Evolutionary conservation across 2,888 invertebrate species (phyloP).

Genomic region (Pammene fasciana): DNA sequence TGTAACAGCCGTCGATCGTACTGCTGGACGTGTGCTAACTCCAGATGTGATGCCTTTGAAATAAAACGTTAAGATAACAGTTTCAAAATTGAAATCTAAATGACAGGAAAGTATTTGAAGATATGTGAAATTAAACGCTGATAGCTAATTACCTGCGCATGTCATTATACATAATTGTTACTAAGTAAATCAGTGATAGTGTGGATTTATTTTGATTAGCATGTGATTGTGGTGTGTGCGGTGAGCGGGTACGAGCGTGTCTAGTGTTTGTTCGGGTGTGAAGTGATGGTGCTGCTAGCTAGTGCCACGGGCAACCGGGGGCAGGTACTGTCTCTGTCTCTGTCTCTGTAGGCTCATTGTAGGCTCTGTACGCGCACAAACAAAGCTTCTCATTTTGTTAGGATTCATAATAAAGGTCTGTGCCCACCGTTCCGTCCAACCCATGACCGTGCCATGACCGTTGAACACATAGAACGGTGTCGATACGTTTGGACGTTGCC

Average conservation of each 20-base stretch:
- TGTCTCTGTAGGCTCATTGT: too few species aligned
- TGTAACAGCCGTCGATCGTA: too few species aligned
- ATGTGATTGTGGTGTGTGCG: conserved; percentile 4
- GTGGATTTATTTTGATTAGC: conserved; percentile 26
- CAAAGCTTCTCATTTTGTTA: background rate
- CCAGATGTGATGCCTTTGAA: too few species aligned
- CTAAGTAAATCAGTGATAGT: conserved; percentile 16
- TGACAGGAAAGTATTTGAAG: background rate
- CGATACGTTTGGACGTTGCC: too few species aligned
- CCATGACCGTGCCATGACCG: too few species aligned
- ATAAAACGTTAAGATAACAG: too few species aligned
- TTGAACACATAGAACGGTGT: too few species aligned
- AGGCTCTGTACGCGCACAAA: background rate
- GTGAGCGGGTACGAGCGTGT: conserved; percentile 15
- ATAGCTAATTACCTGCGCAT: background rate
- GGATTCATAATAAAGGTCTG: too few species aligned
- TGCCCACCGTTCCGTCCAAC: too few species aligned
- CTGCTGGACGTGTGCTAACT: too few species aligned
- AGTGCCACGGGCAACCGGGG: conserved; percentile 21
- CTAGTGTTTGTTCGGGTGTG: conserved; percentile 18
- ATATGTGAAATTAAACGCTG: background rate
- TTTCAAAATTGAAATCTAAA: too few species aligned
- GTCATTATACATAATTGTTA: background rate
- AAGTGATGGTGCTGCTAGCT: conserved; percentile 27
- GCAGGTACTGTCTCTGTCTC: conserved; percentile 13